Evolutionary conservation across 2,113 vertebrate genomes (phyloP), one percentile per base, ranked within the genome.

Genomic region (Aplodontia rufa): DNA sequence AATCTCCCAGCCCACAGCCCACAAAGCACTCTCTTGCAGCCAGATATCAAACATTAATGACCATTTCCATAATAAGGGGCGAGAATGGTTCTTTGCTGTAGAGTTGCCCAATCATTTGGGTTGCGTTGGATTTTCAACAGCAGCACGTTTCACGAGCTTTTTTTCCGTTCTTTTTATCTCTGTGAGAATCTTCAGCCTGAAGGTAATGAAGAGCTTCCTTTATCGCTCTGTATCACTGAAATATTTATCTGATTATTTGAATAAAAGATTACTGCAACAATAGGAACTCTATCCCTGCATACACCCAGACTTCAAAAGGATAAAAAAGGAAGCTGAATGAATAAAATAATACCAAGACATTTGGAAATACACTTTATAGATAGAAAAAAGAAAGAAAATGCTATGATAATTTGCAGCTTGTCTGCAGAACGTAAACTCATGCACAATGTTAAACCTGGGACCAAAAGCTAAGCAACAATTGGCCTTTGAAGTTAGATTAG

Each of bases 221-320:
- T 96, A 91, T 92, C 89, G 68, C 60, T 93, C 64, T 75, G 91
- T 79, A 62, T 84, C 90, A 83, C 72, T 97, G 81, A 97, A 98
- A 97, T 97, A 96, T 97, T 96, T 94, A 98, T 97, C 95, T 80
- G 93, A 97, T 97, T 96, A 93, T 94, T 93, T 97, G 91, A 96
- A 96, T 96, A 97, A 97, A 97, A 90, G 84, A 96, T 97, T 86
- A 88, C 64, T 55, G 76, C 72, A 79, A 90, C 83, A 95, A 69
- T 86, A 93, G 91, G 32, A 88, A 78, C 78, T 30, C 71, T 66
- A 66, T 89, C 55, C 83, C 87, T 91, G 58, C 0, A 2, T 79
- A 26, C 47, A 49, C 71, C 62, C 75, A 66, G 74, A 76, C 79
- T 93, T 93, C 94, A 96, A 92, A 94, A 42, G 16, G 53, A 47